Conservation (phyloP, 2,797 vertebrate genomes). For the Fratercula arctica region DNA sequence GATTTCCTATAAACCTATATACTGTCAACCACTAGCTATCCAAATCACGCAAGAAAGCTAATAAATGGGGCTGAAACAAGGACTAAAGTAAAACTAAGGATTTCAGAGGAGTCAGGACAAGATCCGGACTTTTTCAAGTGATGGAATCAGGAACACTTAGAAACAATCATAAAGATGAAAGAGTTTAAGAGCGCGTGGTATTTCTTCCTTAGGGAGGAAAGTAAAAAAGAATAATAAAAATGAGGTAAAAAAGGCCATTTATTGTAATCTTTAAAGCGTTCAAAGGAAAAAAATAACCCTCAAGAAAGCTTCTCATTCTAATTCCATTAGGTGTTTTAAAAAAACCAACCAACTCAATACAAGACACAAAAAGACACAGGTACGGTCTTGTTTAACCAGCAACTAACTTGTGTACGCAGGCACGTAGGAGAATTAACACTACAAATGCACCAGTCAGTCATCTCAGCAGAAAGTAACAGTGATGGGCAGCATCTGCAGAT, state of each 20-base stretch:
- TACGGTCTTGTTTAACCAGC: not conserved
- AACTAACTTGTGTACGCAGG: not conserved
- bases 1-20: not conserved
- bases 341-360: not conserved
- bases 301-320: not conserved
- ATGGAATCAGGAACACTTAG: not conserved
- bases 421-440: not conserved
- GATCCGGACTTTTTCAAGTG: not conserved
- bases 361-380: not conserved
- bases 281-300: not conserved
- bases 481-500: not conserved
- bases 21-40: not conserved
- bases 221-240: not conserved
- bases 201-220: not conserved
- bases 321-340: not conserved
- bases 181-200: not conserved
- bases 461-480: not conserved
- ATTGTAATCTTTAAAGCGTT: not conserved
- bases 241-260: not conserved
- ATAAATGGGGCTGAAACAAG: not conserved
- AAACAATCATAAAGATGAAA: not conserved
- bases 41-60: not conserved
- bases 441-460: not conserved
- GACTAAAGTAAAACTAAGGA: not conserved
- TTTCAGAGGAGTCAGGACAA: not conserved